Percentiles rank a stretch among this genome's conserved stretches.
These are phyloP conservation scores for Decapterus maruadsi DNA, from an alignment of 2,797 vertebrate species.

Conservation along the genomic window DNA sequence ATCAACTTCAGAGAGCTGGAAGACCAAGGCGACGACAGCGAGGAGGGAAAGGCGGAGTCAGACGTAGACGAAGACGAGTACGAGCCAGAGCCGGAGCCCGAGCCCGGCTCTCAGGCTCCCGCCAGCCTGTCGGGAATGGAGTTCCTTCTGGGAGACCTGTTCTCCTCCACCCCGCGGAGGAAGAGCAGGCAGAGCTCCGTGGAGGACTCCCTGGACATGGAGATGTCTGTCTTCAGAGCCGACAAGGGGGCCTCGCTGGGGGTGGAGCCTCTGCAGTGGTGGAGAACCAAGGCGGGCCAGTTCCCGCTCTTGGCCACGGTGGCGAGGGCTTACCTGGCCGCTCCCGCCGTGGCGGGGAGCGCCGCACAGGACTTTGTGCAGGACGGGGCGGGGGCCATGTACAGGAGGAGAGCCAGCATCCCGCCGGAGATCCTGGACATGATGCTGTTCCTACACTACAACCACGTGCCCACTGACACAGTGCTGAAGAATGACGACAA, in stretches of 20 bases:
- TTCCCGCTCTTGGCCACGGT: constrained; percentile 80
- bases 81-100: constrained; percentile 22
- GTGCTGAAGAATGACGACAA: constrained; percentile 27
- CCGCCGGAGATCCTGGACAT: constrained; percentile 82
- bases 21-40: constrained; percentile 50
- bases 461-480: constrained; percentile 55
- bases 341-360: constrained; percentile 81
- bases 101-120: constrained; percentile 62
- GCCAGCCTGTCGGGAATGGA: constrained; percentile 79
- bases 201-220: constrained; percentile 83
- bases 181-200: constrained; percentile 71
- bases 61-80: constrained; percentile 16
- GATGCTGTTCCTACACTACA: constrained; percentile 85
- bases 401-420: constrained; percentile 79
- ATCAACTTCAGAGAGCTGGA: constrained; percentile 61
- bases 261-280: constrained; percentile 85
- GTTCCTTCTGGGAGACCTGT: constrained; percentile 85
- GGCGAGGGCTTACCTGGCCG: constrained; percentile 81
- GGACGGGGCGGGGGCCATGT: constrained; percentile 52
- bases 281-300: constrained; percentile 82
- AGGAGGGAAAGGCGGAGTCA: constrained; percentile 21
- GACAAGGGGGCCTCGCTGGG: constrained; percentile 79
- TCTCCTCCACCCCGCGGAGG: constrained; percentile 61
- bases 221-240: constrained; percentile 81
- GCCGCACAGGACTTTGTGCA: constrained; percentile 70